A percentile compares a stretch with the other conserved stretches of the same genome.
These are phyloP conservation scores for Bubo bubo DNA, from an alignment of 2,113 vertebrate species.

Conservation along the genomic window DNA sequence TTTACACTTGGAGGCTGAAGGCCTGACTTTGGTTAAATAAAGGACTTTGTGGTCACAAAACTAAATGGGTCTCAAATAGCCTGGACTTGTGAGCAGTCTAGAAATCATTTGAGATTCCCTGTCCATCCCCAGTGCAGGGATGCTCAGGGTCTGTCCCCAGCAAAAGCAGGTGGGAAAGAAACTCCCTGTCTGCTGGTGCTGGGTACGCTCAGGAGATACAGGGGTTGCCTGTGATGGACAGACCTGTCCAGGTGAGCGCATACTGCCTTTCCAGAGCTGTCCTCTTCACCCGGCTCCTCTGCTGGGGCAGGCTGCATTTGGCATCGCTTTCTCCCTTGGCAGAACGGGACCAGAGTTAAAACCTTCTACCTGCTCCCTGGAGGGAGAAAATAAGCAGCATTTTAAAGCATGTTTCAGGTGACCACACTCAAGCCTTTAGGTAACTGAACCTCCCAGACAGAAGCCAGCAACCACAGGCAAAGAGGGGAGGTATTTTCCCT, in stretches of 20 bases:
- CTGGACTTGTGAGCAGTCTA: neutral
- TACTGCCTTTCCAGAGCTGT: neutral
- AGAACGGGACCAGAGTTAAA: neutral
- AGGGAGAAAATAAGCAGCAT: neutral
- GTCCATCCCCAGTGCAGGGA: neutral
- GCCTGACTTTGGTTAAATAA: neutral
- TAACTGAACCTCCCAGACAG: neutral
- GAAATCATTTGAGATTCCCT: neutral
- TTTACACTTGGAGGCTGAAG: neutral
- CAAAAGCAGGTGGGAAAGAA: neutral
- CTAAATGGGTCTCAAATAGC: neutral
- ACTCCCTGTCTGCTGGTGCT: neutral
- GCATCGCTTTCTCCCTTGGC: neutral
- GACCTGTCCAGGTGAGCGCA: neutral
- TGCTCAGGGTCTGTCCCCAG: neutral
- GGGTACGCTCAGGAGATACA: neutral
- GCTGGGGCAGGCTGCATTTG: neutral
- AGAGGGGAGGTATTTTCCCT: neutral
- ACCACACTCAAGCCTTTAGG: neutral
- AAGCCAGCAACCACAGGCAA: neutral
- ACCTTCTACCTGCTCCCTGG: neutral
- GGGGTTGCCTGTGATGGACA: neutral
- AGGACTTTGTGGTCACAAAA: neutral
- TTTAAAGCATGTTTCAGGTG: neutral
- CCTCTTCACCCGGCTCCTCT: fast-evolving